Percentiles rank a stretch among this genome's conserved stretches.
Evolutionary conservation across 1,140 invertebrate species (phyloP).

Genomic region (Temnothorax curvispinosus): DNA sequence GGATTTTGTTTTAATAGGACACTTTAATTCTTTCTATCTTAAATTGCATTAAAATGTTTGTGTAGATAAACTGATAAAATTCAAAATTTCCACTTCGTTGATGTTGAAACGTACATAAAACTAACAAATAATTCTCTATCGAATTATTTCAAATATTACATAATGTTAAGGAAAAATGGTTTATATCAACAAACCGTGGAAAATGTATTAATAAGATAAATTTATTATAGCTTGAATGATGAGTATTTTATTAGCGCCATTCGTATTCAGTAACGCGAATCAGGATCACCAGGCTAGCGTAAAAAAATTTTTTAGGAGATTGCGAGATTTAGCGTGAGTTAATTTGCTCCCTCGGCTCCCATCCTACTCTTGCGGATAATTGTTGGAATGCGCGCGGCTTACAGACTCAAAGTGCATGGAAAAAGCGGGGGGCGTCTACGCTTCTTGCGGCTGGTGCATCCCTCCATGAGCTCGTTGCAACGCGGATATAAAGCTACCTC

Average conservation of each 20-base stretch:
- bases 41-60: not conserved
- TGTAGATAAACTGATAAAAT: slow-evolving; percentile 27
- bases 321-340: slow-evolving; percentile 49
- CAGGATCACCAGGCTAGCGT: not conserved
- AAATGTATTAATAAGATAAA: not conserved
- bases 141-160: not conserved
- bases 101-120: not conserved
- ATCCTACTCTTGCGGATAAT: slow-evolving; percentile 58
- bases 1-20: not conserved
- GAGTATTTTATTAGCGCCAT: not conserved
- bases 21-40: slow-evolving; percentile 27
- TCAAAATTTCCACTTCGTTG: not conserved
- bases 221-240: not conserved
- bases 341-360: slow-evolving; percentile 59
- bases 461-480: slow-evolving; percentile 60
- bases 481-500: slow-evolving; percentile 67
- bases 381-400: slow-evolving; percentile 60
- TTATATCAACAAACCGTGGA: not conserved
- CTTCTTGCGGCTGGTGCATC: slow-evolving; percentile 62
- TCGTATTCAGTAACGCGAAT: not conserved
- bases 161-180: not conserved
- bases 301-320: not conserved
- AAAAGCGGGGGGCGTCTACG: slow-evolving; percentile 51
- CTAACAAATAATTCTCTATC: not conserved
- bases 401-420: slow-evolving; percentile 47